Conservation (phyloP, 2,797 vertebrate species). For the Phaenicophaeus curvirostris region DNA sequence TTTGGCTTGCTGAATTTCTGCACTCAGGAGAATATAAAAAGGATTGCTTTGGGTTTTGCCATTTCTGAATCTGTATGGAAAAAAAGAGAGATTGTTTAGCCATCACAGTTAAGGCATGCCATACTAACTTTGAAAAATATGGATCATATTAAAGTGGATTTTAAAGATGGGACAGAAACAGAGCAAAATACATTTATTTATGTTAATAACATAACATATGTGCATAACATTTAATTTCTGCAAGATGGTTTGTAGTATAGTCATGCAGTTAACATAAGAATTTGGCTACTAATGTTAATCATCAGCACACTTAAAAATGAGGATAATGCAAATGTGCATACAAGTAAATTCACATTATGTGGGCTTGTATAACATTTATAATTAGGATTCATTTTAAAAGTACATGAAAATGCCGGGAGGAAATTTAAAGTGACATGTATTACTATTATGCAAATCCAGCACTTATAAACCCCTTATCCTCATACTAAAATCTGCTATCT, state of each 20-base stretch:
- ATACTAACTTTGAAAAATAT: not conserved
- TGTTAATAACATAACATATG: not conserved
- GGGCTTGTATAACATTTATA: conserved; percentile 43
- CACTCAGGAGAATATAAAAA: not conserved
- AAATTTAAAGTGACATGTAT: conserved; percentile 53
- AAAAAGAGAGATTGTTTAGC: not conserved
- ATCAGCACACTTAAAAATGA: conserved; percentile 19
- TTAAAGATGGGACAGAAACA: not conserved
- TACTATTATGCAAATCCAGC: conserved; percentile 46
- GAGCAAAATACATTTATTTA: not conserved
- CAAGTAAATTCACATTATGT: conserved; percentile 47
- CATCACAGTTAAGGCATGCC: not conserved
- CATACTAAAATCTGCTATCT: conserved; percentile 22
- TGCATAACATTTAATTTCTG: not conserved
- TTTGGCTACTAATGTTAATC: conserved; percentile 35
- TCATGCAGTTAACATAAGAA: not conserved
- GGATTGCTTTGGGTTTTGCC: not conserved
- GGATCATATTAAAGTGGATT: not conserved
- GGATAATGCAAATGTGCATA: conserved; percentile 17
- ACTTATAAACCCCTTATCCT: conserved; percentile 21
- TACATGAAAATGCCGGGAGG: conserved; percentile 5
- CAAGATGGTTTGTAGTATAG: not conserved
- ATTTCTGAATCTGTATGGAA: not conserved
- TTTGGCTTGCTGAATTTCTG: not conserved
- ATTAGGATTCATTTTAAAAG: conserved; percentile 52